Evolutionary conservation across 2,888 invertebrate species (phyloP), one percentile per base, ranked within the genome.

Genomic region (Drosophila hamatofila): DNA sequence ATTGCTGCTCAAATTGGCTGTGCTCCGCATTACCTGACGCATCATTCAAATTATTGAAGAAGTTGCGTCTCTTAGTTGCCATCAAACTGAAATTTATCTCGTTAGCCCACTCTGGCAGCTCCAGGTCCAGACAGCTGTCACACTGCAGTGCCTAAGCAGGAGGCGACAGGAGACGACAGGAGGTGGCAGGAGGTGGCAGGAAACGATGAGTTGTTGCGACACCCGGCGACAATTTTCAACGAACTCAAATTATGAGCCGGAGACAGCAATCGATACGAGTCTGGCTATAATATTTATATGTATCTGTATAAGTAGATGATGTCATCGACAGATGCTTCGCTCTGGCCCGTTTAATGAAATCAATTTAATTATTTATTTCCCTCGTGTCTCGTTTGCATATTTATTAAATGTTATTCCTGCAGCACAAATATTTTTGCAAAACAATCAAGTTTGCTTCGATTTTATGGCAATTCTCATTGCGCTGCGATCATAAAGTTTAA

Each of bases 1-100:
- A 79, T 79, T 79, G 76, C 48, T 75, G 80, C 76, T 80, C 61
- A 76, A 78, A 78, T 79, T 79, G 80, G 72, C 80, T 64, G 75
- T 46, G 16, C 60, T 48, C 27, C 73, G 61, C 64, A 84, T 82
- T 88, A 84, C 83, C 88, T 86, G 83, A 64, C 77, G 74, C 83
- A 75, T 69, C 83, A 72, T 82, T 72, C 78, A 60, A 85, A 83
- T 80, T 80, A 88, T 88, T 86, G 54, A 76, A 78, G 78, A 80
- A 88, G 72, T 82, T 73, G 71, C 66, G 66, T 71, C 63, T 66
- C 56, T 48, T 33, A 56, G 69, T 55, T 66, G 82, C 76, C 72
- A 80, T 83, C 88, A 86, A 86, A 86, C 83, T 76, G 83, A 81
- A 86, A 84, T 84, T 88, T 86, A 84, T 88, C 84, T 84, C 84